A percentile compares a stretch with the other conserved stretches of the same genome.
These are phyloP conservation scores for Probaryconus sp. DNA, from an alignment of 1,140 invertebrate genomes.

Conservation along the genomic window DNA sequence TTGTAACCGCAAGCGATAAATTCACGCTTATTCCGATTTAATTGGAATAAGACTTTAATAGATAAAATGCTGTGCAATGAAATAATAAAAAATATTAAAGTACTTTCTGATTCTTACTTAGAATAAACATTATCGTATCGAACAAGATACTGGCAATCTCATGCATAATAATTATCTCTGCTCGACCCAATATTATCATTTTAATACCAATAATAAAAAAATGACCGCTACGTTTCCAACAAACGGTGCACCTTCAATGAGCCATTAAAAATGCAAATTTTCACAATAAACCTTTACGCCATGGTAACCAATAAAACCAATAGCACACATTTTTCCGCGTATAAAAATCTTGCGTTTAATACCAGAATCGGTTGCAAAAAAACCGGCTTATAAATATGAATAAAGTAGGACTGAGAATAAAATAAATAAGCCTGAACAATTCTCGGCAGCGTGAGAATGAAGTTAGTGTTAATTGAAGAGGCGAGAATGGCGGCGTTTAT, in stretches of 20 bases:
- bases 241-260: conserved; percentile 7
- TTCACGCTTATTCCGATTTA: too few species aligned
- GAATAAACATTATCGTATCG: conserved; percentile 22
- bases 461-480: neutral
- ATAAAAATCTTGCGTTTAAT: too few species aligned
- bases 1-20: too few species aligned
- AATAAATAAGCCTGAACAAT: conserved; percentile 6
- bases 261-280: conserved; percentile 46
- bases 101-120: neutral
- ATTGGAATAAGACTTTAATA: too few species aligned
- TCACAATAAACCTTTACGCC: conserved; percentile 42
- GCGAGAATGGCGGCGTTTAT: conserved; percentile 12
- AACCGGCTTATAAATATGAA: conserved; percentile 40
- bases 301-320: conserved; percentile 14
- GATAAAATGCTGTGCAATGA: too few species aligned
- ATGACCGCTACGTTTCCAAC: conserved; percentile 24
- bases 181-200: conserved; percentile 33
- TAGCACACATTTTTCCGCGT: conserved; percentile 8
- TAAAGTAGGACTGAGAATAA: conserved; percentile 14
- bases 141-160: conserved; percentile 25
- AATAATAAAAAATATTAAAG: conserved; percentile 24
- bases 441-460: neutral
- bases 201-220: conserved; percentile 46
- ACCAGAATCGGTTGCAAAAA: too few species aligned
- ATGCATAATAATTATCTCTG: conserved; percentile 36